These are phyloP conservation scores for Eulemur coronatus DNA, from an alignment of 2,797 vertebrate species.

Conservation along the genomic window DNA sequence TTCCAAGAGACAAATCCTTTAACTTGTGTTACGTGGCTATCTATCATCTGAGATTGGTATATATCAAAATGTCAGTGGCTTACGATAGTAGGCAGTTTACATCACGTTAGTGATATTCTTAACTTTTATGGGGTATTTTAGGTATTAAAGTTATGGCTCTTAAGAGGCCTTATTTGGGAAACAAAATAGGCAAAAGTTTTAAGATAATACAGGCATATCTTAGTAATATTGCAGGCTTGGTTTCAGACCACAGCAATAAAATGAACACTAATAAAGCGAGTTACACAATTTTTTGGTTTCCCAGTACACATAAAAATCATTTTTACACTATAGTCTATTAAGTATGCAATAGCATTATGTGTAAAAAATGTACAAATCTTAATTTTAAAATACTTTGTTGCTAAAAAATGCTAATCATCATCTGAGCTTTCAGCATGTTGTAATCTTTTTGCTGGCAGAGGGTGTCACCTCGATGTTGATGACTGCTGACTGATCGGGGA, in stretches of 20 bases:
- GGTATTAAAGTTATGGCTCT: not conserved
- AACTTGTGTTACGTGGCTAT: not conserved
- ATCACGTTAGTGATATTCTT: not conserved
- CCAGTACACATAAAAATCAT: not conserved
- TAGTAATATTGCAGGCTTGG: not conserved
- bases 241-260: not conserved
- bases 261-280: not conserved
- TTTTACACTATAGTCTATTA: not conserved
- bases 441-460: not conserved
- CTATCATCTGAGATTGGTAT: not conserved
- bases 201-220: not conserved
- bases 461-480: not conserved
- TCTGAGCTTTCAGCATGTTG: not conserved
- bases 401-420: not conserved
- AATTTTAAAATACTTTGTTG: not conserved
- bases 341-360: not conserved
- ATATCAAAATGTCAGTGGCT: not conserved
- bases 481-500: not conserved
- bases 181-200: constrained; percentile 1
- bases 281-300: not conserved
- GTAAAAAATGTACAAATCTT: not conserved
- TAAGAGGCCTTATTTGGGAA: not conserved
- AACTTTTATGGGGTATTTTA: constrained; percentile 27
- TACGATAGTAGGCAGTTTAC: not conserved
- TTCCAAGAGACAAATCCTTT: constrained; percentile 36